Evolutionary conservation across 1,140 invertebrate species (phyloP).

Genomic region (Condylostylus longicornis): DNA sequence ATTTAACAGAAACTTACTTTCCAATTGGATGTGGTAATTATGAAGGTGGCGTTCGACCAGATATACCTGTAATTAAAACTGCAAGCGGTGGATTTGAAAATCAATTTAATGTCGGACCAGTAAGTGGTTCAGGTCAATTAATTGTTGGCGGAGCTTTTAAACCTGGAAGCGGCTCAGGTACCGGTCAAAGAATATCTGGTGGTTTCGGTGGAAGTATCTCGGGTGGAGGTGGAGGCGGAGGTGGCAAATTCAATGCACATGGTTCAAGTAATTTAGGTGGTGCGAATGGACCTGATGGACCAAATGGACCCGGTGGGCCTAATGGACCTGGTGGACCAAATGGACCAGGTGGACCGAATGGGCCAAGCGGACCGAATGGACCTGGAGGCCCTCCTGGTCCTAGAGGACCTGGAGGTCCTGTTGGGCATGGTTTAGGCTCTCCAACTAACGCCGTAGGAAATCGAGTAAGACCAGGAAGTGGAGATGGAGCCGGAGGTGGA

Average conservation of each 20-base stretch:
- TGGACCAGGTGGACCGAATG: constrained; percentile 15
- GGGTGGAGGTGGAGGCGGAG: constrained; percentile 20
- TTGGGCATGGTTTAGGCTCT: neutral
- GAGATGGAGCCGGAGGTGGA: constrained; percentile 28
- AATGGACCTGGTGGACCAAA: constrained; percentile 19
- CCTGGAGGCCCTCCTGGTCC: constrained; percentile 5
- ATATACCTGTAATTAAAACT: constrained; percentile 20
- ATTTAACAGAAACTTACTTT: constrained; percentile 46
- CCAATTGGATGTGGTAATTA: constrained; percentile 41
- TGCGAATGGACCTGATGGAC: constrained; percentile 9
- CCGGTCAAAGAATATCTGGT: constrained; percentile 7
- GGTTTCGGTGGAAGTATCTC: constrained; percentile 22
- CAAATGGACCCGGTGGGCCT: constrained; percentile 10
- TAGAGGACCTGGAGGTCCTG: constrained; percentile 6
- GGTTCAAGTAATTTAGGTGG: constrained; percentile 8
- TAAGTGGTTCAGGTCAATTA: neutral
- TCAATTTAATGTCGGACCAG: neutral
- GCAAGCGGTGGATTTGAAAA: constrained; percentile 7
- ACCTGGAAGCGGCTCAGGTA: constrained; percentile 1
- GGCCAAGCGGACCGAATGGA: constrained; percentile 16
- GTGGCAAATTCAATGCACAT: constrained; percentile 20
- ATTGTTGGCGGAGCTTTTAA: constrained; percentile 5
- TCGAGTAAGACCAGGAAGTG: constrained; percentile 12
- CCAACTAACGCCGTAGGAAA: neutral
- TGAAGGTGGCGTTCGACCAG: constrained; percentile 25